These are phyloP conservation scores for Callithrix jacchus DNA, from an alignment of 2,113 vertebrate genomes.

Conservation along the genomic window DNA sequence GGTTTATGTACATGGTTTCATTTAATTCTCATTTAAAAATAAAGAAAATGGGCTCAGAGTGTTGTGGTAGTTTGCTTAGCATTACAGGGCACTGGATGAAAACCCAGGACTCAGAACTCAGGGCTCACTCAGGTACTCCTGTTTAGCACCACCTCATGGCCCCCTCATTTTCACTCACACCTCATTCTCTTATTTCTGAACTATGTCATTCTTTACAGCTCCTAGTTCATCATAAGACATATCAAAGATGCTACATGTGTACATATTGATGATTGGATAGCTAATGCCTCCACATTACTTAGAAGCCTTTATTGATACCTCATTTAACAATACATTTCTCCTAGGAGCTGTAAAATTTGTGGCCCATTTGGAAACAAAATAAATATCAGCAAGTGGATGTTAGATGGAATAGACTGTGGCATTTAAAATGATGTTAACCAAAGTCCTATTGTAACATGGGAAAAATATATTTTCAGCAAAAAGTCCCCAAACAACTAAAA, in stretches of 20 bases:
- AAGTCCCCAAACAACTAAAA: background rate
- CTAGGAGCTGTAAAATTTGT: background rate
- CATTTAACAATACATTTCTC: background rate
- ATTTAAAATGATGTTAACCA: slow-evolving; percentile 18
- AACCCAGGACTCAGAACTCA: background rate
- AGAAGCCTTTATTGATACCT: background rate
- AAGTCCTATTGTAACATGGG: background rate
- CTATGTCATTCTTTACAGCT: background rate
- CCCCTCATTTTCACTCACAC: background rate
- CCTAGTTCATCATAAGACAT: background rate
- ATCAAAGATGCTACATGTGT: background rate
- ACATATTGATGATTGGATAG: background rate
- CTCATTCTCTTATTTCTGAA: background rate
- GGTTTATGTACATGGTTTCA: background rate
- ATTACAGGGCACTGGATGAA: background rate
- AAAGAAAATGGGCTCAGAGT: background rate
- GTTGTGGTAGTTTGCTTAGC: background rate
- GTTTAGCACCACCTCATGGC: background rate
- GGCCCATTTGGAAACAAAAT: background rate
- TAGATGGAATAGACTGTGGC: background rate
- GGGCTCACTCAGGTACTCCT: background rate
- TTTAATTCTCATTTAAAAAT: background rate
- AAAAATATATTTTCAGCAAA: background rate
- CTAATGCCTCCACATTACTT: background rate
- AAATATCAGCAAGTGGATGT: background rate